Conservation (phyloP, 2,797 vertebrate species). For the Hafferia zeledoni region DNA sequence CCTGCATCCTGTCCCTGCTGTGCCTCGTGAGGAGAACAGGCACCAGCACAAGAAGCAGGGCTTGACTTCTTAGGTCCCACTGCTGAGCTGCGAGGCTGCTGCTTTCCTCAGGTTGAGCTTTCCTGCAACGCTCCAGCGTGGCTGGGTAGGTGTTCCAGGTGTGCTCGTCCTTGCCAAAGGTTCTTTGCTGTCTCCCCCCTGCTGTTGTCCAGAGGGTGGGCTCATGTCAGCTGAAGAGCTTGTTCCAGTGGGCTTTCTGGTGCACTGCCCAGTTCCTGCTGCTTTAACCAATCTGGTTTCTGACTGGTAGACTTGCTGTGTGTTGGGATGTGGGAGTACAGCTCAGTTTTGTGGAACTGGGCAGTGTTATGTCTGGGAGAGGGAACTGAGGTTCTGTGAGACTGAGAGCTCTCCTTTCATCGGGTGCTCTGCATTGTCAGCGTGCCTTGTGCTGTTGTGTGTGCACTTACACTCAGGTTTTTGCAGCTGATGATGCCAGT, state of each 20-base stretch:
- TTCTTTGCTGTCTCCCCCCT: not conserved
- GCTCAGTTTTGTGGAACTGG: not conserved
- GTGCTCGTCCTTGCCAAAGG: not conserved
- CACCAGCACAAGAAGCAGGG: not conserved
- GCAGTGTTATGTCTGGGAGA: not conserved
- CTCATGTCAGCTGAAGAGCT: not conserved
- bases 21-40: not conserved
- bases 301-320: not conserved
- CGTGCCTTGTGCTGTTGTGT: rapidly evolving
- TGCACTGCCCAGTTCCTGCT: not conserved
- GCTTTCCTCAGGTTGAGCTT: not conserved
- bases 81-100: not conserved
- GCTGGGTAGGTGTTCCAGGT: not conserved
- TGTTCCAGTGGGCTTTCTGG: not conserved
- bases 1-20: not conserved
- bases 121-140: not conserved
- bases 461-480: rapidly evolving
- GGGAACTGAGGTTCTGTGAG: not conserved
- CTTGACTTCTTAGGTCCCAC: too few species aligned
- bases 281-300: not conserved
- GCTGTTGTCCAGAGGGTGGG: not conserved
- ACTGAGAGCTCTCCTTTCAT: not conserved
- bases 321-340: not conserved
- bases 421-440: not conserved
- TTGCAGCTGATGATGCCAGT: not conserved